A percentile compares a stretch with the other conserved stretches of the same genome.
Evolutionary conservation across 1,140 invertebrate species (phyloP).

Genomic region (Drosophila serrata): DNA sequence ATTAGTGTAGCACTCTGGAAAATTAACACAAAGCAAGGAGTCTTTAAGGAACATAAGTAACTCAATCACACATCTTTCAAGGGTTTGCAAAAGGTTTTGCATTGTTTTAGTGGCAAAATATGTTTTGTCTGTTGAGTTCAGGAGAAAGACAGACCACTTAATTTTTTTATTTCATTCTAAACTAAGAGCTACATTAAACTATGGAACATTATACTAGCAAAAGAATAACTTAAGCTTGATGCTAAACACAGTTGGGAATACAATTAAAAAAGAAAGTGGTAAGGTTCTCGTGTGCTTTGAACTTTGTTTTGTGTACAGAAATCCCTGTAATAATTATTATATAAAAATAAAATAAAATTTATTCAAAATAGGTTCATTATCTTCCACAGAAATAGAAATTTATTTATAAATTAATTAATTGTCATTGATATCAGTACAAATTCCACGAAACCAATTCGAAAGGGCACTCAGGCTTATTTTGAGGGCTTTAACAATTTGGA

Average conservation of each 20-base stretch:
- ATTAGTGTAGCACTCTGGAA: constrained; percentile 25
- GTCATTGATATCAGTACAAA: background rate
- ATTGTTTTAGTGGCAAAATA: no score
- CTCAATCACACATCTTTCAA: background rate
- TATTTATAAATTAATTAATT: background rate
- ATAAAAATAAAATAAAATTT: background rate
- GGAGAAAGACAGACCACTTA: no score
- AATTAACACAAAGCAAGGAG: constrained; percentile 4
- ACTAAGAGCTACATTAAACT: no score
- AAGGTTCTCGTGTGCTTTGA: background rate
- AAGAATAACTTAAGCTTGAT: no score
- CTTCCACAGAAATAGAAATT: background rate
- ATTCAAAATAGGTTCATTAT: background rate
- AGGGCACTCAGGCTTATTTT: background rate
- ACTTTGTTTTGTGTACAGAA: background rate
- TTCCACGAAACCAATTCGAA: background rate
- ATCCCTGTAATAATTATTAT: background rate
- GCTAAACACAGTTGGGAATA: background rate
- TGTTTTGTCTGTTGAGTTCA: background rate
- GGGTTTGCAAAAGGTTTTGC: background rate
- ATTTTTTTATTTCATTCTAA: no score
- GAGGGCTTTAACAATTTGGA: background rate
- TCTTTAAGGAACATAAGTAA: background rate
- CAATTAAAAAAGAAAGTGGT: background rate
- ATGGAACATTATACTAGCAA: no score